phyloP scores from a whole-genome alignment of 2,797 vertebrate species.

The Cygnus olor region DNA sequence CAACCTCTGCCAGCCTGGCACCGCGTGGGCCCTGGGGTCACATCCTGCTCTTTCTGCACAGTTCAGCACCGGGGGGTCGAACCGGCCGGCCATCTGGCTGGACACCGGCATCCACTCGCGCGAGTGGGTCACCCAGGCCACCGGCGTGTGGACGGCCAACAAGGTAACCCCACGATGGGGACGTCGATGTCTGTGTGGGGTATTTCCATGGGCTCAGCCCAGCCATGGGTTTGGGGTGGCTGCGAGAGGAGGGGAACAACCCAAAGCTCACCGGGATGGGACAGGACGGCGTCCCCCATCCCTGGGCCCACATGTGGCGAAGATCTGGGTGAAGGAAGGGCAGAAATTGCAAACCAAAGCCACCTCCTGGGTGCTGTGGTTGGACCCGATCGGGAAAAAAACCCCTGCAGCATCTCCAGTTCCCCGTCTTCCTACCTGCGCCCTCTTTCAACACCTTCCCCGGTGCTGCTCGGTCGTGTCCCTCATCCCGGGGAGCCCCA shows the following conservation, averaged over 20 bases:
- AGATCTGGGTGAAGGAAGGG: not conserved
- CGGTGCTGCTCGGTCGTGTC: accelerated
- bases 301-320: not conserved
- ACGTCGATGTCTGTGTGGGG: not conserved
- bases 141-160: conserved; percentile 76
- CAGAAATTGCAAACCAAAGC: not conserved
- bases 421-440: not conserved
- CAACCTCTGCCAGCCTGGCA: not conserved
- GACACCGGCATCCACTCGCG: conserved; percentile 79
- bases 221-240: not conserved
- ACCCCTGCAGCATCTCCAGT: not conserved
- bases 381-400: not conserved
- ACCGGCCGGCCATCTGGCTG: conserved; percentile 75
- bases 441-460: not conserved
- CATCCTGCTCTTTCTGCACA: not conserved
- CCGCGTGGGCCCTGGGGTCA: not conserved
- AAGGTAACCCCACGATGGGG: conserved; percentile 59
- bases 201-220: no score
- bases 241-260: not conserved
- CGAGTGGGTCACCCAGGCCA: conserved; percentile 82
- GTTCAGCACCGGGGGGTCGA: conserved; percentile 78
- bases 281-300: not conserved
- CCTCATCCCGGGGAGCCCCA: accelerated
- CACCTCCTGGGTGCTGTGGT: not conserved
- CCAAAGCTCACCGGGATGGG: not conserved